phyloP scores from a whole-genome alignment of 2,797 vertebrate genomes.

The Mormyrops boulengeri region DNA sequence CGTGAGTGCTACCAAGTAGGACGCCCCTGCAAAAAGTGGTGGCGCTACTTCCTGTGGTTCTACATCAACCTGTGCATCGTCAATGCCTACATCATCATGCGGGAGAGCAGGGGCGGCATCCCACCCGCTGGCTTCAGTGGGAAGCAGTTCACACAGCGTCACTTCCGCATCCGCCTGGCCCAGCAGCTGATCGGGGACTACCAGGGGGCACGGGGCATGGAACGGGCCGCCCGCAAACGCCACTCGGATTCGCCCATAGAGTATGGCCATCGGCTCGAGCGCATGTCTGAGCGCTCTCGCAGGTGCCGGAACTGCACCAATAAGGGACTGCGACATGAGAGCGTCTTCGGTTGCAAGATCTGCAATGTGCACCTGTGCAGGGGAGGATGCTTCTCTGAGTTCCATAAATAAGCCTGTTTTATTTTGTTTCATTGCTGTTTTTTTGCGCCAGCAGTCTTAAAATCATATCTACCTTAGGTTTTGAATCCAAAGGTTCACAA shows the following conservation, averaged over 20 bases:
- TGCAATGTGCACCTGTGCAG: conserved; percentile 76
- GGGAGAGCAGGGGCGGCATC: conserved; percentile 59
- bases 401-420: conserved; percentile 66
- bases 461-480: conserved; percentile 34
- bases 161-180: conserved; percentile 70
- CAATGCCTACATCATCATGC: conserved; percentile 67
- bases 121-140: conserved; percentile 66
- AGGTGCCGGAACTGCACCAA: conserved; percentile 77
- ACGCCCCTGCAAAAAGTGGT: conserved; percentile 73
- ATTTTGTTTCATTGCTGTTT: conserved; percentile 47
- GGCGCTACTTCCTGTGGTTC: conserved; percentile 78
- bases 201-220: conserved; percentile 72
- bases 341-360: conserved; percentile 76
- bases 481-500: conserved; percentile 63
- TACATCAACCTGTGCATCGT: conserved; percentile 73
- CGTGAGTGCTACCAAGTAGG: conserved; percentile 75
- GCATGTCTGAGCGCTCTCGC: conserved; percentile 72
- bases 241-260: conserved; percentile 69
- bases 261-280: conserved; percentile 74
- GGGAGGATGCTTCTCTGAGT: conserved; percentile 74
- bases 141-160: conserved; percentile 72
- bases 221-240: conserved; percentile 67
- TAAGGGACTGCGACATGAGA: conserved; percentile 71
- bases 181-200: conserved; percentile 77
- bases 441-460: conserved; percentile 37